Conservation (phyloP, 92 coral and sea anemone genomes). For the Scolanthus callimorphus region DNA sequence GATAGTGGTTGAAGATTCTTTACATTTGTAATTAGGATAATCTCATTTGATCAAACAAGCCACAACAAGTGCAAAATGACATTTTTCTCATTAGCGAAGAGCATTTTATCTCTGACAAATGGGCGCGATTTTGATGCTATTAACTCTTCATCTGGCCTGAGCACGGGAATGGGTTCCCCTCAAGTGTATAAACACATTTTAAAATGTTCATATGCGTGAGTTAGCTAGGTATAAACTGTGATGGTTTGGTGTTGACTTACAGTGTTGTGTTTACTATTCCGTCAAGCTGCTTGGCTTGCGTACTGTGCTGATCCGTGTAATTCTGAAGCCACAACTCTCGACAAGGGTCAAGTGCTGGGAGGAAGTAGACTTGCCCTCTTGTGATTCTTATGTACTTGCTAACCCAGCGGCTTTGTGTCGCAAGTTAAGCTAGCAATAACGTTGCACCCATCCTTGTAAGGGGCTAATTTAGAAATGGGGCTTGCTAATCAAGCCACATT, state of each 20-base stretch:
- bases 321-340: no score
- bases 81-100: constrained; percentile 57
- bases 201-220: no score
- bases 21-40: constrained; percentile 86
- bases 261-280: no score
- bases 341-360: no score
- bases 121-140: not conserved
- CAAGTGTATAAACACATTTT: no score
- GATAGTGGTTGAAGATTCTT: constrained; percentile 80
- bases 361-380: no score
- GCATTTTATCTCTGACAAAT: not conserved
- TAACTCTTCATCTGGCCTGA: not conserved
- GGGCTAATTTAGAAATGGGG: constrained; percentile 51
- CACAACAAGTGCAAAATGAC: constrained; percentile 81
- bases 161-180: constrained; percentile 1
- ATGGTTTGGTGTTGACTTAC: no score
- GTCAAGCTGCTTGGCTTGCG: no score
- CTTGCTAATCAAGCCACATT: constrained; percentile 71
- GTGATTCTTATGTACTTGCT: no score
- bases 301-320: no score
- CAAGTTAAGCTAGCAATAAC: constrained; percentile 47
- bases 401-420: no score
- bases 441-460: constrained; percentile 66
- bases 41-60: constrained; percentile 90
- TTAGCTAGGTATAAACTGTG: no score